Evolutionary conservation across 2,888 invertebrate genomes (phyloP).

Genomic region (Thecocarcelia acutangulata): DNA sequence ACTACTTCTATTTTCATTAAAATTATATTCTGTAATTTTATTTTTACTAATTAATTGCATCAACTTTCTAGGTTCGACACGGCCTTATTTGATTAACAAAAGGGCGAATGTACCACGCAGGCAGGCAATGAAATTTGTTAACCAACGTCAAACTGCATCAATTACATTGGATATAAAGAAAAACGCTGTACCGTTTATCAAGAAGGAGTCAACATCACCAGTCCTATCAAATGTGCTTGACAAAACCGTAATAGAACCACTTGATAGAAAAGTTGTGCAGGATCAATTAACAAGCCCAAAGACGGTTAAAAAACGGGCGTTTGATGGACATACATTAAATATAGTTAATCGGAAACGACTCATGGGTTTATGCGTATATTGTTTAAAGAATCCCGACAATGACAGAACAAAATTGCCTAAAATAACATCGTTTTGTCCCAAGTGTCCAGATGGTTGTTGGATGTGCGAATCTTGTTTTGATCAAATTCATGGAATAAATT

Average conservation of each 20-base stretch:
- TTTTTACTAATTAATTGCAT: slow-evolving; percentile 37
- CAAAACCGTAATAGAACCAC: slow-evolving; percentile 35
- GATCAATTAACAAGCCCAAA: slow-evolving; percentile 73
- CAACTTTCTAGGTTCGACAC: slow-evolving; percentile 24
- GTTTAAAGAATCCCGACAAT: slow-evolving; percentile 73
- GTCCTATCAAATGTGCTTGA: slow-evolving; percentile 45
- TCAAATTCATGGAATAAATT: slow-evolving; percentile 59
- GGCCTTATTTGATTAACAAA: slow-evolving; percentile 50
- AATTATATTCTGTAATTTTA: neutral
- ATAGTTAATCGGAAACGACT: slow-evolving; percentile 77
- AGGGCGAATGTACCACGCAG: neutral
- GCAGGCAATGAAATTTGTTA: neutral
- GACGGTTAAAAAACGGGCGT: slow-evolving; percentile 74
- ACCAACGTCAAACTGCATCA: slow-evolving; percentile 3
- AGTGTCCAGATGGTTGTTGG: slow-evolving; percentile 80
- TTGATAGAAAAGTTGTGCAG: slow-evolving; percentile 43
- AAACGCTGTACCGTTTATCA: neutral
- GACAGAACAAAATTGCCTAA: slow-evolving; percentile 73
- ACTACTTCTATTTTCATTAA: neutral
- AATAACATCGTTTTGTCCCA: slow-evolving; percentile 78
- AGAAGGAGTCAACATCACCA: too few species aligned
- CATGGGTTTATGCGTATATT: slow-evolving; percentile 79
- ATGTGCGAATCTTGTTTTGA: slow-evolving; percentile 79
- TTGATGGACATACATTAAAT: slow-evolving; percentile 77
- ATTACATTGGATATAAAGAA: neutral